Base-by-base conservation (phyloP, 1,140 invertebrate genomes). In the Drosophila triauraria region DNA sequence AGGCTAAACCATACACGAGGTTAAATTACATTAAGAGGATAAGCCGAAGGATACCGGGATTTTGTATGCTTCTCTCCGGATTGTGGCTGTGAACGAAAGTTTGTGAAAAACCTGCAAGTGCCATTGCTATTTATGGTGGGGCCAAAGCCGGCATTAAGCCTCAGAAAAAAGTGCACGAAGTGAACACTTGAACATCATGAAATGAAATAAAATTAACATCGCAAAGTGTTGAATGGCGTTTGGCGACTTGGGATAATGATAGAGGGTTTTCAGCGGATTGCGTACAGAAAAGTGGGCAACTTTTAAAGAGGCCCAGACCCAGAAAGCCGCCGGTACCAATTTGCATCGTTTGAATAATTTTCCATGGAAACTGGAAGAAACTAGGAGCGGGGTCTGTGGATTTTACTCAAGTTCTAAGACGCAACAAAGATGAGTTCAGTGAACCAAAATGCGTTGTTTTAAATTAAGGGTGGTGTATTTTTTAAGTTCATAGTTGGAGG, bases 131-230 rank as follows among this genome's bases (percentile, higher is more conserved):
- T 70, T 53, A 30, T 27, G 8, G 43, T 51, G 13, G 17, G 15
- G 30, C 20, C 30, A 64, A 75, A 70, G 64, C 57, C 40, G 58
- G 50, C 53, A 46, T 20, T 58, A 58, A 76, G 53, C 71, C 61
- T 17, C 25, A 58, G 72, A 58, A 76, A 65, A 72, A 67, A 67
- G 71, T 46, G 53, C 71, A 76, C 53, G 50, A 58, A 46, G 38
- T 43, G 58, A 70, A 30, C 62, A 82, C 82, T 86, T 82, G 61
- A 86, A 56, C 54, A 69, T 72, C 68, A 87, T 82, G 70, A 82
- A 86, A 79, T 86, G 67, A 78, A 79, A 79, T 67, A 79, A 86
- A 86, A 82, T 82, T 76, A 86, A 82, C 80, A 85, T 57, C 48
- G 59, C 61, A 86, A 75, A 76, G 71, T 64, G 27, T 53, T 46